phyloP scores from a whole-genome alignment of 2,113 vertebrate species.

The human region DNA sequence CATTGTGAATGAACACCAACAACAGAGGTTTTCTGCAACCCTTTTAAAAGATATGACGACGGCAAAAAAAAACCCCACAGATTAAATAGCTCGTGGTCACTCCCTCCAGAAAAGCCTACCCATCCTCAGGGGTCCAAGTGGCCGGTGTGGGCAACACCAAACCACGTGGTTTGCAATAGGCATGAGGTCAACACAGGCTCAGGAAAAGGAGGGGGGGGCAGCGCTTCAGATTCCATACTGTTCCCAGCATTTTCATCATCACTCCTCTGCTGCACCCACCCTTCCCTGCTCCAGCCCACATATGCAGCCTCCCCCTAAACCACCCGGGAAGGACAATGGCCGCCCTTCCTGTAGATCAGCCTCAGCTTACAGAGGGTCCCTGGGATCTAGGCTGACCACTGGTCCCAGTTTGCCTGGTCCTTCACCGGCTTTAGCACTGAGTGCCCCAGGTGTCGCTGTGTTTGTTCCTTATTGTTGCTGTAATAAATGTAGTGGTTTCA shows the following conservation, averaged over 20 bases:
- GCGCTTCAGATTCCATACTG: too few species aligned
- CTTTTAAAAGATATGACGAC: neutral
- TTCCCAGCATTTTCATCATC: rapidly evolving
- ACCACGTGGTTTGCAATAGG: rapidly evolving
- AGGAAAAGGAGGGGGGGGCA: rapidly evolving
- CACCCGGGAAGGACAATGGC: neutral
- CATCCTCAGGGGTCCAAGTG: rapidly evolving
- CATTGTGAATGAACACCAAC: too few species aligned
- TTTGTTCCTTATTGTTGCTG: neutral
- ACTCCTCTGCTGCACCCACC: rapidly evolving
- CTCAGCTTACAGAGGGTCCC: neutral
- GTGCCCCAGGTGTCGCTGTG: too few species aligned
- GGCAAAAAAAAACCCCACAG: neutral
- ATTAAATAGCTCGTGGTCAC: neutral
- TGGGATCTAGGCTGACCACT: too few species aligned
- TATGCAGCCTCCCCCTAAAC: neutral
- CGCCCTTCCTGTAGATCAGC: neutral
- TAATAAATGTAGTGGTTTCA: neutral
- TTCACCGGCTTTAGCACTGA: too few species aligned
- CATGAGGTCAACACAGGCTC: neutral
- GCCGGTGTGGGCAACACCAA: rapidly evolving
- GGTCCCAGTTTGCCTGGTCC: neutral
- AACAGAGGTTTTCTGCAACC: neutral
- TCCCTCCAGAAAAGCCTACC: neutral
- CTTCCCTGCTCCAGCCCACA: neutral